Base-by-base conservation (phyloP, 2,113 vertebrate species). In the Sander lucioperca region DNA sequence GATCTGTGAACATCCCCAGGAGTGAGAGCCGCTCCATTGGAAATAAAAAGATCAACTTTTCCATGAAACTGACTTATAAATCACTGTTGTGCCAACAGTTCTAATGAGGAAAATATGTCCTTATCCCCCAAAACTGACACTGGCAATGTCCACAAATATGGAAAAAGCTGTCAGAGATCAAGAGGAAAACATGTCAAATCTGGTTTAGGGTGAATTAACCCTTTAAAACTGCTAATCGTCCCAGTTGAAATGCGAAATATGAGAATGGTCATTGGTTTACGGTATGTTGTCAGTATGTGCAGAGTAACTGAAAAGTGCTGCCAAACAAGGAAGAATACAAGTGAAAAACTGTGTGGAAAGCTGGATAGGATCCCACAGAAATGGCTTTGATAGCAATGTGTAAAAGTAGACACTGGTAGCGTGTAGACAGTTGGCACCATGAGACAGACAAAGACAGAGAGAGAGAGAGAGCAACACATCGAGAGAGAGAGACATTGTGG, bases 351-450 rank as follows among this genome's bases (percentile, higher is more conserved):
- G 15, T 59, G 19, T 51, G 78, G 64, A 77, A 64, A 61, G 48
- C 73, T 86, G 85, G 85, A 86, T 86, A 58, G 3, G n/a, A 84
- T 90, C 77, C 75, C 43, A 7, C 74, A 85, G 82, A 77, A 87
- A 75, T 54, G 83, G 79, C 88, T 91, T 85, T 90, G 91, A 93
- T 93, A 93, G 86, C 80, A 84, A 91, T 75, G 90, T 89, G 91
- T 91, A 93, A 92, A 92, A 92, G 90, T 79, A 91, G 89, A 89
- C 89, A 71, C 86, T 90, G 91, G 86, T 93, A 79, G 93, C 90
- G 93, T 93, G 92, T 93, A 94, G 92, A 94, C 93, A 77, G 73
- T 90, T 86, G 91, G 91, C 92, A 93, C 91, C 88, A 86, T 50
- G 72, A 80, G 82, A 84, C 86, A 87, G 84, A 91, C 88, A 77